Base-by-base conservation (phyloP, 1,140 invertebrate species). In the Sipha flava region DNA sequence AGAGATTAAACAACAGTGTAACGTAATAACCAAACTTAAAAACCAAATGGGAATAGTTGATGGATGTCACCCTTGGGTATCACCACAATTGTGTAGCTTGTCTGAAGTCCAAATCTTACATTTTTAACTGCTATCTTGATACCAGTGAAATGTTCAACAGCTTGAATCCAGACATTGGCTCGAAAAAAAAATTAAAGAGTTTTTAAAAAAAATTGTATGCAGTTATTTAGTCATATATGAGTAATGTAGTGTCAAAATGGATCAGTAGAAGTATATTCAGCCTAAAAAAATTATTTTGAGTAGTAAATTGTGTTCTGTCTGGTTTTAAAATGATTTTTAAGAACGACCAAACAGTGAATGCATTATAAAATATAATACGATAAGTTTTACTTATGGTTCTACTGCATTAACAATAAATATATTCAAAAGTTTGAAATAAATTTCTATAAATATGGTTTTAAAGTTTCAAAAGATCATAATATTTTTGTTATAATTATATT, bases 41-140 rank as follows among this genome's bases (percentile, higher is more conserved):
- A 49, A 47, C 68, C 31, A 66, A 49, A 47, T 31, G 31, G 31
- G 72, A 75, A 75, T 75, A 40, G 49, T 21, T 54, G 72, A 75
- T 37, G 29, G 47, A 75, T 75, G 12, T 54, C n/a, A n/a, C 72
- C 31, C 72, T 52, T 23, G 72, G 31, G 72, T 31, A 54, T 75
- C 21, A 75, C n/a, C 6, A 14, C 18, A 57, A n/a, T 75, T 75
- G 5, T 75, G 31, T 75, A 18, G 31, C 37, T 54, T 40, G 31
- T 23, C n/a, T 34, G 16, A 34, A 37, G 21, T 18, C 34, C n/a
- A 31, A 29, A 21, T 26, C 5, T 31, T 47, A 47, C 14, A 49
- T 40, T 70, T 70, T 43, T 10, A 70, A 43, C 66, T 26, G 10
- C 26, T 26, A 52, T 73, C 14, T 72, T 29, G 68, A 29, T 26